phyloP scores from a whole-genome alignment of 2,113 vertebrate species.

The Zonotrichia leucophrys region DNA sequence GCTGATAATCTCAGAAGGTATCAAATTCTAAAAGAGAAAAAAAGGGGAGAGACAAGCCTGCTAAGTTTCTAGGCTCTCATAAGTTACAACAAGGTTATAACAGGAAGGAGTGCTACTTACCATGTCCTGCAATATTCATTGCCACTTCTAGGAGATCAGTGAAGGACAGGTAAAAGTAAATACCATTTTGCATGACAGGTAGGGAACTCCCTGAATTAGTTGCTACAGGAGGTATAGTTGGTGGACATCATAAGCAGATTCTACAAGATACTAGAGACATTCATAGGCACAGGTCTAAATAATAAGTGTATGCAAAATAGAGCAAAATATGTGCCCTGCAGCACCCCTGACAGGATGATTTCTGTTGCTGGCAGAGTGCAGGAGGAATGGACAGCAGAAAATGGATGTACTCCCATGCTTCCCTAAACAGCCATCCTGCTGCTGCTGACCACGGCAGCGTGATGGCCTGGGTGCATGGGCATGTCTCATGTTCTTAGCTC shows the following conservation, averaged over 20 bases:
- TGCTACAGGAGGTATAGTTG: not conserved
- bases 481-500: not conserved
- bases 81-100: not conserved
- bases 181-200: not conserved
- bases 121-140: not conserved
- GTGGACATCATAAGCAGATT: not conserved
- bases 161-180: not conserved
- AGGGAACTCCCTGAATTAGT: not conserved
- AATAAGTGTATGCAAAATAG: not conserved
- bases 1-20: not conserved
- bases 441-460: not conserved
- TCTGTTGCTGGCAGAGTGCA: not conserved
- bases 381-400: not conserved
- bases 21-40: not conserved
- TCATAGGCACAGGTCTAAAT: not conserved
- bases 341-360: not conserved
- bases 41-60: not conserved
- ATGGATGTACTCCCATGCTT: rapidly evolving
- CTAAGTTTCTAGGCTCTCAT: not conserved
- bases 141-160: not conserved
- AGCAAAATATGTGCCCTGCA: not conserved
- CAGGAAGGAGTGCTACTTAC: not conserved
- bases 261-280: not conserved
- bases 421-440: not conserved
- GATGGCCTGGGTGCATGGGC: not conserved